Conservation (phyloP, 2,113 vertebrate species). For the Synodontis membranacea region DNA sequence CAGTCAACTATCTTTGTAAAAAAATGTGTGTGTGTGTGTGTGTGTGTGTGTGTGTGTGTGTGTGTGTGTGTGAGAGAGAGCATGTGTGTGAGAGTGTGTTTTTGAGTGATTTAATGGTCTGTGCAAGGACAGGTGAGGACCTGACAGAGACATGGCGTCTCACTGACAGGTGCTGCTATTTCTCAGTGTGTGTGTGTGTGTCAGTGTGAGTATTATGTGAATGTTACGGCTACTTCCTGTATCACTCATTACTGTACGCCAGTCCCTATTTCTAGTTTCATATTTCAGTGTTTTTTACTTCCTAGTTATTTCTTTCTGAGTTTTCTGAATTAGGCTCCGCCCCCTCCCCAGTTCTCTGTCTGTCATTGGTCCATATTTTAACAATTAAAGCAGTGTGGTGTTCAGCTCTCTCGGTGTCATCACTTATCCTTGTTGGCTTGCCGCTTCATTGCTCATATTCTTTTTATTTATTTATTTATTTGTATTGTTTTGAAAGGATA, state of each 20-base stretch:
- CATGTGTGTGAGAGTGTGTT: constrained; percentile 20
- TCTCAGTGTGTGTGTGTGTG: neutral
- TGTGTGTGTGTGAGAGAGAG: constrained; percentile 54
- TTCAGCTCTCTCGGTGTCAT: neutral
- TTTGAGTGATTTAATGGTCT: constrained; percentile 13
- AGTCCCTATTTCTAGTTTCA: neutral
- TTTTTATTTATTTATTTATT: neutral
- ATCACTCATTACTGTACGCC: neutral
- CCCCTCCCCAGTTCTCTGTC: neutral
- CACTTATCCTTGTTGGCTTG: neutral
- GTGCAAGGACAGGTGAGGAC: constrained; percentile 12
- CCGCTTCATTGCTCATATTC: neutral
- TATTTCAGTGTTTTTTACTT: neutral
- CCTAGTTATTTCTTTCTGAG: neutral
- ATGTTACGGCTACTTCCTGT: neutral
- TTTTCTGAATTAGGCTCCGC: neutral
- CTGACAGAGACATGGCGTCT: neutral
- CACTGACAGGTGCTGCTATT: neutral
- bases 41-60: constrained; percentile 70
- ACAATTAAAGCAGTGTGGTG: neutral
- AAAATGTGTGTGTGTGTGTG: neutral
- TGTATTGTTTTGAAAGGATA: neutral
- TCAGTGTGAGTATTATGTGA: neutral
- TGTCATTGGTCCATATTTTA: constrained; percentile 8
- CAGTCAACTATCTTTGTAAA: neutral